Conservation (phyloP, 2,113 vertebrate species). For the Caretta caretta region DNA sequence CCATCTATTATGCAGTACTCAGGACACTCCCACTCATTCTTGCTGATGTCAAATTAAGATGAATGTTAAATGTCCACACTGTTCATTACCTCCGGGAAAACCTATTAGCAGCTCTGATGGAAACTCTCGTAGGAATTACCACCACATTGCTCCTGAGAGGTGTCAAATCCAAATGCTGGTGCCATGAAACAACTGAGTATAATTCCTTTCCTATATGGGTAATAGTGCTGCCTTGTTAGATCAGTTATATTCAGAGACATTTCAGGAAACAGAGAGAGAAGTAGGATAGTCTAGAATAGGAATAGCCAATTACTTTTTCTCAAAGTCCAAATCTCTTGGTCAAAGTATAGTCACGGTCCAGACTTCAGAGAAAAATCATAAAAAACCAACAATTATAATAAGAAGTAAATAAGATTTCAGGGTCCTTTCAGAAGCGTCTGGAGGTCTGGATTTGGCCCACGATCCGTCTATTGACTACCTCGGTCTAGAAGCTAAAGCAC, state of each 20-base stretch:
- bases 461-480: no score
- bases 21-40: neutral
- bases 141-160: neutral
- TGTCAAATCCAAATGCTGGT: neutral
- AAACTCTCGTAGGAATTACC: neutral
- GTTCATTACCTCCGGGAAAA: slow-evolving; percentile 61
- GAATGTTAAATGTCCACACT: slow-evolving; percentile 60
- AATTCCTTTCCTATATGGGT: neutral
- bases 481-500: neutral
- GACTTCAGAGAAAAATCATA: no score
- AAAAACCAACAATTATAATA: no score
- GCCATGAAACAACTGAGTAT: neutral
- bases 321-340: no score
- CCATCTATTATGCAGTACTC: neutral
- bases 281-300: neutral
- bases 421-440: no score
- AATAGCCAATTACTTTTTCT: no score
- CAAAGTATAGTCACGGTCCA: no score
- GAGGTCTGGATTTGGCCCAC: no score
- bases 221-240: neutral
- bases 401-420: no score
- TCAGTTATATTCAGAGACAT: accelerated
- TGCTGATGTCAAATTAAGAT: slow-evolving; percentile 70
- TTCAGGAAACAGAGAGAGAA: neutral
- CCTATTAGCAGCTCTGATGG: slow-evolving; percentile 26